Evolutionary conservation across 2,888 invertebrate genomes (phyloP), one percentile per base, ranked within the genome.

Genomic region (Leptinotarsa juncta): DNA sequence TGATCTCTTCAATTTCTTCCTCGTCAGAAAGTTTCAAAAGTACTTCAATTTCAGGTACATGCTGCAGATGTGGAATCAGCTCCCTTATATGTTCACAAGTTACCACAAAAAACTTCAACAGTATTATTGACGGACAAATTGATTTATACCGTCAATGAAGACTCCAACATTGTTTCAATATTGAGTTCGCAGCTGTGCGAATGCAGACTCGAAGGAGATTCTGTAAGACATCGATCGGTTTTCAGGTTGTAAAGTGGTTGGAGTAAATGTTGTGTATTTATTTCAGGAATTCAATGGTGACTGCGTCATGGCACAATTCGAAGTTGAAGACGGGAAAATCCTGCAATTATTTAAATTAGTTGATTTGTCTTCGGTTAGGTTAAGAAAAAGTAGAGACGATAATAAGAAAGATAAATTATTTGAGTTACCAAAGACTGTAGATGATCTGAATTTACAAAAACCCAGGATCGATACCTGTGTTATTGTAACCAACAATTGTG

Each of bases 11-110:
- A 42, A 42, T 42, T 42, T 42, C 42, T 42, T 42, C 42, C 42
- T 42, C 42, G 42, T 42, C 10, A 42, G 42, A 2, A 42, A 42
- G 42, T 42, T 42, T 42, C 42, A 42, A 42, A 42, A 42, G 10
- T 10, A 42, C 15, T 32, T 26, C 53, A 4, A 23, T 77, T 88
- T 62, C 84, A 93, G 92, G 89, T 94, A 75, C 93, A 93, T 85
- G 91, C 91, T 81, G 91, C 92, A 79, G 91, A 92, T 84, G 89
- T 93, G 67, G 92, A 92, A 81, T 89, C 92, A 73, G 91, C 91
- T 76, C 93, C 94, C 15, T 86, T 93, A 73, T 93, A 91, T 86
- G 90, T 93, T 67, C 93, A 94, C 85, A 93, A 93, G 87, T 88
- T 95, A 81, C 92, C 93, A 60, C 88, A 90, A 55, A 89, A 90